Percentiles rank a stretch among this genome's conserved stretches.
These are phyloP conservation scores for Diadromus collaris DNA, from an alignment of 2,888 invertebrate species.

Conservation along the genomic window DNA sequence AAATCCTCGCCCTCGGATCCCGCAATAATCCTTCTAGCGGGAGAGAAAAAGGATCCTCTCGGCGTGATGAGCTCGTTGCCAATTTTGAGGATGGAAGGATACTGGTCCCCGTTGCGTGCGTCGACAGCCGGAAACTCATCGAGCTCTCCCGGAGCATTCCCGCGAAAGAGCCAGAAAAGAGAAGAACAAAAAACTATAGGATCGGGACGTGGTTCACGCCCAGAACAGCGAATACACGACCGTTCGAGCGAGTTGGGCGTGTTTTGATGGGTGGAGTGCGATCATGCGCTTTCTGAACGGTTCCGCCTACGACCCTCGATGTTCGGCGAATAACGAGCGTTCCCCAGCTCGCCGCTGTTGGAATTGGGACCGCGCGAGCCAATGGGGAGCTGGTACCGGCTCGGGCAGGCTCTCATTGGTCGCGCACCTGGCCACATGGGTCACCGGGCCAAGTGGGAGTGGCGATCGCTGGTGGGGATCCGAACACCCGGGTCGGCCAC, in stretches of 20 bases:
- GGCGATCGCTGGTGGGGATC: constrained; percentile 57
- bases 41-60: background rate
- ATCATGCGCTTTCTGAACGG: constrained; percentile 68
- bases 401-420: constrained; percentile 35
- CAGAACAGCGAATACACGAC: constrained; percentile 43
- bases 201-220: constrained; percentile 23
- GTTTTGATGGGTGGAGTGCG: constrained; percentile 43
- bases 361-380: constrained; percentile 67
- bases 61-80: constrained; percentile 33
- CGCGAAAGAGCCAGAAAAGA: constrained; percentile 17
- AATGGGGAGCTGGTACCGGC: constrained; percentile 76
- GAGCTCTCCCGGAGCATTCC: constrained; percentile 40
- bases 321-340: constrained; percentile 28
- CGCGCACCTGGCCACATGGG: background rate
- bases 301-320: constrained; percentile 19
- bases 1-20: constrained; percentile 33
- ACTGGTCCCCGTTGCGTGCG: constrained; percentile 32
- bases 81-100: constrained; percentile 39
- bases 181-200: constrained; percentile 4
- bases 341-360: background rate
- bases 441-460: constrained; percentile 52
- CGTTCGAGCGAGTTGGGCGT: constrained; percentile 64
- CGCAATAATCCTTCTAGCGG: constrained; percentile 38
- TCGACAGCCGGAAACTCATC: constrained; percentile 46
- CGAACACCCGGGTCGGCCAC: constrained; percentile 61